These are phyloP conservation scores for Drosophila nr. medialis DNA, from an alignment of 2,888 invertebrate genomes.

Conservation along the genomic window DNA sequence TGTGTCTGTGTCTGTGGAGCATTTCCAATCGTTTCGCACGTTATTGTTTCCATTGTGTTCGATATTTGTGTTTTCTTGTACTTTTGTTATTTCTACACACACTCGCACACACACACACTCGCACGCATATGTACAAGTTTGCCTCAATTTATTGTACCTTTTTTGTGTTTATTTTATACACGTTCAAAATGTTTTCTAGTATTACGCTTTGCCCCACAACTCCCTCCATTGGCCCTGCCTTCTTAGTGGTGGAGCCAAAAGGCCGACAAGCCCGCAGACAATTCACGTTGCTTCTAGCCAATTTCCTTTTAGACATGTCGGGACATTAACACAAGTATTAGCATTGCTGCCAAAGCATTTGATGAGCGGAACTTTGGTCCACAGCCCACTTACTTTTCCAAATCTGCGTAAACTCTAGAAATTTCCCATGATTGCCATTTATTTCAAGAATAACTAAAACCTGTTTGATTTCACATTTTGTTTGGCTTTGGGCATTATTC, in stretches of 20 bases:
- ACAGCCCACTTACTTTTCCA: constrained; percentile 12
- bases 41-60: constrained; percentile 82
- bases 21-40: constrained; percentile 80
- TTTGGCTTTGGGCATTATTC: constrained; percentile 20
- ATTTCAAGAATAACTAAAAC: constrained; percentile 21
- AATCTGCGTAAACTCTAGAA: constrained; percentile 7
- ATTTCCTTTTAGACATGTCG: constrained; percentile 72
- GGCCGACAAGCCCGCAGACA: constrained; percentile 59
- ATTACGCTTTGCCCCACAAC: constrained; percentile 40
- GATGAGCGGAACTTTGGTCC: constrained; percentile 42
- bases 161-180: constrained; percentile 74
- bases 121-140: constrained; percentile 48
- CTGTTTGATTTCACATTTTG: constrained; percentile 20
- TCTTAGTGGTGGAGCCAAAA: constrained; percentile 14
- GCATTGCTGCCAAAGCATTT: constrained; percentile 52
- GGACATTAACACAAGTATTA: constrained; percentile 64
- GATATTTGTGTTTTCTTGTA: constrained; percentile 79
- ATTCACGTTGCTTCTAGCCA: constrained; percentile 59
- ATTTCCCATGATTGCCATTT: constrained; percentile 18
- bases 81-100: constrained; percentile 61
- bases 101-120: constrained; percentile 6
- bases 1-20: constrained; percentile 60
- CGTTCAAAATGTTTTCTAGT: constrained; percentile 59
- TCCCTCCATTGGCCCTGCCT: neutral
- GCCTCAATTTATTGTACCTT: constrained; percentile 77